Evolutionary conservation across 2,113 vertebrate genomes (phyloP).

Genomic region (Eptesicus fuscus): DNA sequence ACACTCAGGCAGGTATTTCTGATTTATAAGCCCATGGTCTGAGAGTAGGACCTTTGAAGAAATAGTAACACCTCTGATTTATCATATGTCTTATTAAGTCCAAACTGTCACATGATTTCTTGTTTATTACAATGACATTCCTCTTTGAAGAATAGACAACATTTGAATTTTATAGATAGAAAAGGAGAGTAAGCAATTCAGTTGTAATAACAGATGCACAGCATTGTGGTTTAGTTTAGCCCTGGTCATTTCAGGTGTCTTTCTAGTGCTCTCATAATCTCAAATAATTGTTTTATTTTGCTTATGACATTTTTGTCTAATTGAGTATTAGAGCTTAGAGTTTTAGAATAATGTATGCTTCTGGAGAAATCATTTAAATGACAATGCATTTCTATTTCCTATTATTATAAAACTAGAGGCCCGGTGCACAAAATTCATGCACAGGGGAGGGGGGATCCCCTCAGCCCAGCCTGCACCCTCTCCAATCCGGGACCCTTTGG

Average conservation of each 20-base stretch:
- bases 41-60: not conserved
- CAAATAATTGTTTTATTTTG: conserved; percentile 1
- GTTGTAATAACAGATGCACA: not conserved
- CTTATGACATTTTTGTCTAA: conserved; percentile 1
- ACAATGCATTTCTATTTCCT: conserved; percentile 54
- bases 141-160: conserved; percentile 7
- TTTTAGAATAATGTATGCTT: conserved; percentile 28
- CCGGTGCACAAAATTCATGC: too few relatives aligned
- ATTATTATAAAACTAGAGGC: not conserved
- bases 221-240: not conserved
- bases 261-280: not conserved
- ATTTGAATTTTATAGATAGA: not conserved
- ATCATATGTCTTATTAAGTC: not conserved
- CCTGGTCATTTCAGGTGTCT: not conserved
- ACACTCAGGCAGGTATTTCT: not conserved
- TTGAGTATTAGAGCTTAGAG: not conserved
- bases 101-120: not conserved
- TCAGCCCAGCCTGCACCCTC: too few relatives aligned
- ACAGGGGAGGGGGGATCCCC: too few relatives aligned
- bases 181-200: not conserved
- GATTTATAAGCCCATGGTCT: not conserved
- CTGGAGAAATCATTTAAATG: conserved; percentile 48
- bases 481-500: too few relatives aligned
- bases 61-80: not conserved
- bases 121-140: conserved; percentile 21